Evolutionary conservation across 2,113 vertebrate species (phyloP).

Genomic region (Sorex araneus): DNA sequence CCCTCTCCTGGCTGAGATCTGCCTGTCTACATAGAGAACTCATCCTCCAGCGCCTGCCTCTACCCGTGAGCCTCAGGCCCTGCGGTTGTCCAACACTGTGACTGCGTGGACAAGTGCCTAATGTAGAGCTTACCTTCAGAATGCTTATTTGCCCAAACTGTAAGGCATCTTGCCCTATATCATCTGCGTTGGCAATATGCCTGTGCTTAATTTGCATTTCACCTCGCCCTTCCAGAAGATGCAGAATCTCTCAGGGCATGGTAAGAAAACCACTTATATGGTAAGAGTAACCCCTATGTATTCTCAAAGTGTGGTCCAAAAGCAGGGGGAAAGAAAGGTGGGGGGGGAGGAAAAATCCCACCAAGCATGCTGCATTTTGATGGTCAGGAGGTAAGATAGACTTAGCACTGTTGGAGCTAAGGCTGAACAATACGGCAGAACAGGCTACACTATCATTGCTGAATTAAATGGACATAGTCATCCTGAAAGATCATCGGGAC

Average conservation of each 20-base stretch:
- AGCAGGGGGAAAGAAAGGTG: no score
- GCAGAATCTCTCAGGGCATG: neutral
- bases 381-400: neutral
- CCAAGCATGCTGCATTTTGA: neutral
- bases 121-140: neutral
- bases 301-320: no score
- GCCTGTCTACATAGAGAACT: slow-evolving; percentile 1
- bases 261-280: neutral
- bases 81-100: neutral
- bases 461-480: neutral
- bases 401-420: neutral
- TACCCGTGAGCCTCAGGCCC: neutral
- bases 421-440: neutral
- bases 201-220: neutral
- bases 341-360: neutral
- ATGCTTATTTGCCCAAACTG: neutral
- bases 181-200: slow-evolving; percentile 2
- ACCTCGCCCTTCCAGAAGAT: neutral
- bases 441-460: neutral
- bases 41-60: neutral
- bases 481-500: neutral
- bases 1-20: neutral
- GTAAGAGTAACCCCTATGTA: no score
- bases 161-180: slow-evolving; percentile 8
- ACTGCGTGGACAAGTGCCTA: neutral